Evolutionary conservation across 2,888 invertebrate genomes (phyloP), one percentile per base, ranked within the genome.

Genomic region (Luffia ferchaultella): DNA sequence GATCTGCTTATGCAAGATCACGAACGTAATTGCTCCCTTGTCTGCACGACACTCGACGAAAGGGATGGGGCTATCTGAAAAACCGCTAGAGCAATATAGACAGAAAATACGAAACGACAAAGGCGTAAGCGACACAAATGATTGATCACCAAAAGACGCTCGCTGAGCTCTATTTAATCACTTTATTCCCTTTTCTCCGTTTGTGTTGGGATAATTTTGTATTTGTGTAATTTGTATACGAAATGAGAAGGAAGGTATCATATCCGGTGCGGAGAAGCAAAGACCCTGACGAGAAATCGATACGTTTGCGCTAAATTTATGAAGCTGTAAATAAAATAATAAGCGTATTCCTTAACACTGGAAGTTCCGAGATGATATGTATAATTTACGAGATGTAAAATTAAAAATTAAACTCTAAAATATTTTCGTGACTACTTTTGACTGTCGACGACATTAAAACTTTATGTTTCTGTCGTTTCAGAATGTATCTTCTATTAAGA

Each of bases 21-120:
- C 85, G 85, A 77, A 78, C 83, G 85, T 85, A 85, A 85, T 85
- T 85, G 85, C 85, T 82, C 82, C 82, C 82, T 82, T 79, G 78
- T 79, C 83, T 79, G 76, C 76, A 73, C 77, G 79, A 83, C 82
- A 83, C 79, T 83, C 76, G 69, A 70, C 66, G 80, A 76, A 64
- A 69, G 78, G 86, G 72, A 66, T n/a, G n/a, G 84, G 18, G 30
- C 30, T 56, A 50, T 60, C 59, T 53, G 56, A 50, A 52, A 64
- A 62, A 53, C 55, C 60, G 55, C 54, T 55, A 45, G 70, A 57
- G 59, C 48, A 65, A 79, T 68, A 60, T 73, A 63, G 77, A 80
- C 53, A 19, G 57, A 56, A 55, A 64, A 58, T 60, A 57, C 67
- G 64, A 67, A 72, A 69, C 69, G 71, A 75, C 74, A 80, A 40